Conservation (phyloP, 53 echinoderm and acorn worm species). For the Echinometra lucunter region DNA sequence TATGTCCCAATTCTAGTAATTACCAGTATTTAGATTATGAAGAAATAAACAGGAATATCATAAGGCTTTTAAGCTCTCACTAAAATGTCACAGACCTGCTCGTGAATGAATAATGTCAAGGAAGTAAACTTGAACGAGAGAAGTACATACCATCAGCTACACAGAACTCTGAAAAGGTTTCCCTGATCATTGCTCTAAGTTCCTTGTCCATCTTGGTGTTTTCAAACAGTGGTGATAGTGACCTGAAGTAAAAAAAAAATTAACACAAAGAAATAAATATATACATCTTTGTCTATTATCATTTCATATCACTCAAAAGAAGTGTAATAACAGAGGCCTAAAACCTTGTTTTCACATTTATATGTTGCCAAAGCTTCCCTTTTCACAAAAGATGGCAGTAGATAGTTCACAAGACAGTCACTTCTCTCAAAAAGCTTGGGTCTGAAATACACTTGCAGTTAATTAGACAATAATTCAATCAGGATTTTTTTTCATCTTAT, state of each 20-base stretch:
- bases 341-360: not conserved
- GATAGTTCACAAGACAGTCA: not conserved
- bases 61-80: too few relatives aligned
- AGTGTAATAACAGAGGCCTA: too few relatives aligned
- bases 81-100: not conserved
- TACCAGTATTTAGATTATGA: too few relatives aligned
- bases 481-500: too few relatives aligned
- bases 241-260: constrained; percentile 67
- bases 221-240: constrained; percentile 90
- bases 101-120: not conserved
- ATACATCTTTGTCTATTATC: not conserved
- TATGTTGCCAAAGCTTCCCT: not conserved
- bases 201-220: constrained; percentile 93
- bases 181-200: constrained; percentile 91
- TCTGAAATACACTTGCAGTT: too few relatives aligned
- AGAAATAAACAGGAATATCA: too few relatives aligned
- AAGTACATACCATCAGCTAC: constrained; percentile 79
- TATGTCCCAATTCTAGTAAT: too few relatives aligned
- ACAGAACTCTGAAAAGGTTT: constrained; percentile 94
- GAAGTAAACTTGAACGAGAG: not conserved
- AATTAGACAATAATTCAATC: too few relatives aligned
- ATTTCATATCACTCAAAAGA: not conserved
- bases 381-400: not conserved
- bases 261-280: not conserved
- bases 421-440: not conserved